phyloP scores from a whole-genome alignment of 2,797 vertebrate genomes.

The Eidolon dupreanum region DNA sequence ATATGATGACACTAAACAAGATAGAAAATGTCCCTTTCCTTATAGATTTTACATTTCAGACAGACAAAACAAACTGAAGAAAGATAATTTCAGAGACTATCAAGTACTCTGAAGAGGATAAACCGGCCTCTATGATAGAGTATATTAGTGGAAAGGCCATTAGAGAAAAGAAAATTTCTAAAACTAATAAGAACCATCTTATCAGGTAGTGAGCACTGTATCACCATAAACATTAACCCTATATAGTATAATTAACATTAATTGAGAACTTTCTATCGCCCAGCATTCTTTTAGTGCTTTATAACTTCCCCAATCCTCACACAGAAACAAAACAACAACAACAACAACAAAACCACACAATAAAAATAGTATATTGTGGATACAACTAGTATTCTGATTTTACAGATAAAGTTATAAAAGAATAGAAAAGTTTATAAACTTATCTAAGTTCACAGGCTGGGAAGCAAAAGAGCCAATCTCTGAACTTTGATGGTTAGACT shows the following conservation, averaged over 20 bases:
- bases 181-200: neutral
- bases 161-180: neutral
- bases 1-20: neutral
- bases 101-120: neutral
- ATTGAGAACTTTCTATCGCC: neutral
- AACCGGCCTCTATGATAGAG: neutral
- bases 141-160: neutral
- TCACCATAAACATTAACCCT: neutral
- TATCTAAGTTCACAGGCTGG: neutral
- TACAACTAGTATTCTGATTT: neutral
- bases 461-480: neutral
- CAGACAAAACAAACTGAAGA: neutral
- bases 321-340: neutral
- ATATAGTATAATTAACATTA: neutral
- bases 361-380: neutral
- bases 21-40: neutral
- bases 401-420: neutral
- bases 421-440: neutral
- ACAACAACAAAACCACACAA: neutral
- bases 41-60: neutral
- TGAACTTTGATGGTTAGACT: neutral
- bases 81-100: neutral
- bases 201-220: neutral
- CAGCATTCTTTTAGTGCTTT: neutral
- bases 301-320: neutral